Evolutionary conservation across 1,140 invertebrate genomes (phyloP), one percentile per base, ranked within the genome.

Genomic region (Plodia interpunctella): DNA sequence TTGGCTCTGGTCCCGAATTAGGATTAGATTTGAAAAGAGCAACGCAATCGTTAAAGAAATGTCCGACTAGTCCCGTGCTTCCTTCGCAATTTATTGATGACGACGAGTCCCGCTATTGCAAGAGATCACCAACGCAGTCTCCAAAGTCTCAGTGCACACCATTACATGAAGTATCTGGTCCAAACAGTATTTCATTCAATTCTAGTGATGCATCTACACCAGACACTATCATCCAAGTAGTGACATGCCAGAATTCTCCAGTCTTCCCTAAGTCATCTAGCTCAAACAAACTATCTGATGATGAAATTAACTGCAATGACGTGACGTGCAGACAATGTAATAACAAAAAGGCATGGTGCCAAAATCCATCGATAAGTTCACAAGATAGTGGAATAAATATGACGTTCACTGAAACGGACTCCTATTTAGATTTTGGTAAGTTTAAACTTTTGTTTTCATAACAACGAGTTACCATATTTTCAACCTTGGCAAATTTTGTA

Each of bases 321-420:
- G 70, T 65, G 18, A 69, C 79, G 0, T 91, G 88, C 62, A 78
- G 83, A 79, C 85, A 89, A 51, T 90, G 85, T 66, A 85, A 80
- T 61, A 90, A 91, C 9, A 92, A 92, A 70, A 92, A 92, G 44
- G 70, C 67, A 21, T 93, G 92, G 78, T 92, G 92, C 58, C 90
- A 92, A 64, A 92, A 93, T 59, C 91, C 92, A 57, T 93, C 92
- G 49, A 91, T 94, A 35, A 94, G 94, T 68, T 95, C 94, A 0
- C 94, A 94, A 74, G 94, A 95, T 72, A 95, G 94, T 68, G 94
- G 94, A 0, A 95, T 95, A 49, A 95, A 95, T 74, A 85, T 95
- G 71, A 93, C 92, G 9, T 94, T 94, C 80, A 91, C 93, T 55
- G 94, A 95, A 66, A 92, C 91, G n/a, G 94, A 94, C 51, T 85